Evolutionary conservation across 2,888 invertebrate genomes (phyloP).

Genomic region (Crocallis elinguaria): DNA sequence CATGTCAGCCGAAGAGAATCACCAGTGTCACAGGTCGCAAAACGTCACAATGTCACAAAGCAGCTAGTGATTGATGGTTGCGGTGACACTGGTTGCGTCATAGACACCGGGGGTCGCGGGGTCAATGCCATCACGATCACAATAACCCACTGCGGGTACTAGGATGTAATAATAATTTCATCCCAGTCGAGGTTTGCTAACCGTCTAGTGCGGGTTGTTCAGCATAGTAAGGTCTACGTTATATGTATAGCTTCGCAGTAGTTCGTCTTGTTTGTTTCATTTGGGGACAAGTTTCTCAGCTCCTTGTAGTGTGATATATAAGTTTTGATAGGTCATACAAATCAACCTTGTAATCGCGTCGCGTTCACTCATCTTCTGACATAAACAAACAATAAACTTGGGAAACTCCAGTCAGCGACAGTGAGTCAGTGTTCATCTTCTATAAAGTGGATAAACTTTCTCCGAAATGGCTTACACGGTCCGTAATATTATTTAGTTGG

Average conservation of each 20-base stretch:
- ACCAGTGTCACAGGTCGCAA: slow-evolving; percentile 58
- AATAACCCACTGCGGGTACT: slow-evolving; percentile 56
- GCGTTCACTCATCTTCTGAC: slow-evolving; percentile 15
- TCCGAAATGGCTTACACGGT: slow-evolving; percentile 33
- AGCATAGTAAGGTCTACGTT: background rate
- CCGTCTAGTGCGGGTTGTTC: slow-evolving; percentile 32
- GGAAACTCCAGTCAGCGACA: slow-evolving; percentile 31
- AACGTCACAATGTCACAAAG: slow-evolving; percentile 77
- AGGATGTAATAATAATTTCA: slow-evolving; percentile 50
- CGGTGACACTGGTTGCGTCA: slow-evolving; percentile 75
- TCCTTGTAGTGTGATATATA: background rate
- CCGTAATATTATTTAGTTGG: slow-evolving; percentile 49
- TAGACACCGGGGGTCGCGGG: slow-evolving; percentile 67
- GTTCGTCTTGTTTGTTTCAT: background rate
- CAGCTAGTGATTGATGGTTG: slow-evolving; percentile 75
- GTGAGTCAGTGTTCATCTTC: slow-evolving; percentile 29
- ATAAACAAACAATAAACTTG: slow-evolving; percentile 23
- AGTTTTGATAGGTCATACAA: slow-evolving; percentile 6
- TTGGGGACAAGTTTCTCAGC: background rate
- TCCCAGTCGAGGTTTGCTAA: slow-evolving; percentile 46
- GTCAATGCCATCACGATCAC: slow-evolving; percentile 77
- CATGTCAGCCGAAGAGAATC: slow-evolving; percentile 21
- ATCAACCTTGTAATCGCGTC: slow-evolving; percentile 8
- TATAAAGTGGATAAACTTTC: slow-evolving; percentile 36
- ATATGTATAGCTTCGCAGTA: background rate